Conservation (phyloP, 2,797 vertebrate genomes). For the Cichlasoma orientale region DNA sequence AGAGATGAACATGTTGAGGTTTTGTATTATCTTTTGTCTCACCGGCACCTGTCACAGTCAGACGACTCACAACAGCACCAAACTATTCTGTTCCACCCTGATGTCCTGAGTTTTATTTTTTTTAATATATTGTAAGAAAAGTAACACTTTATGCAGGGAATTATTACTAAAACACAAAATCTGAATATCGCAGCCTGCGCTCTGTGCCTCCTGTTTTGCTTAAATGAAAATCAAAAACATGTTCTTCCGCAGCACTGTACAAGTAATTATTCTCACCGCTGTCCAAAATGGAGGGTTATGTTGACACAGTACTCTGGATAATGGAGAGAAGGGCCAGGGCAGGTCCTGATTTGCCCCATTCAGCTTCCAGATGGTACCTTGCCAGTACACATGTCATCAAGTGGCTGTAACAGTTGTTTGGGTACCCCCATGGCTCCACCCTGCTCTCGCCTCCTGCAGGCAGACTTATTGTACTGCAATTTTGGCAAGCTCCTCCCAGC, state of each 20-base stretch:
- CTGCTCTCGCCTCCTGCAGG: constrained; percentile 82
- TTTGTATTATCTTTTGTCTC: constrained; percentile 10
- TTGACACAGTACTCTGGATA: constrained; percentile 54
- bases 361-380: constrained; percentile 77
- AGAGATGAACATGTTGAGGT: not conserved
- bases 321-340: constrained; percentile 55
- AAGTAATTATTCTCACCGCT: constrained; percentile 68
- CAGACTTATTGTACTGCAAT: constrained; percentile 77
- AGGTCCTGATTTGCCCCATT: constrained; percentile 75
- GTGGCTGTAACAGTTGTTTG: constrained; percentile 75
- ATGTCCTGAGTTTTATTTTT: not conserved
- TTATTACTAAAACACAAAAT: constrained; percentile 39
- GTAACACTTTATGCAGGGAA: constrained; percentile 4
- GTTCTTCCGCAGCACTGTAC: constrained; percentile 41
- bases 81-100: not conserved
- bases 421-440: constrained; percentile 67
- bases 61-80: constrained; percentile 4
- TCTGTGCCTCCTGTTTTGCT: constrained; percentile 55
- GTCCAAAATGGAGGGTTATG: constrained; percentile 71
- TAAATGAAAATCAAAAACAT: constrained; percentile 45
- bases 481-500: constrained; percentile 73
- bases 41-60: not conserved
- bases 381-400: constrained; percentile 74
- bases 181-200: constrained; percentile 38
- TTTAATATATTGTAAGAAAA: constrained; percentile 13